Percentiles rank a stretch among this genome's conserved stretches.
Conservation (phyloP, 2,113 vertebrate species). For the Furnarius figulus region DNA sequence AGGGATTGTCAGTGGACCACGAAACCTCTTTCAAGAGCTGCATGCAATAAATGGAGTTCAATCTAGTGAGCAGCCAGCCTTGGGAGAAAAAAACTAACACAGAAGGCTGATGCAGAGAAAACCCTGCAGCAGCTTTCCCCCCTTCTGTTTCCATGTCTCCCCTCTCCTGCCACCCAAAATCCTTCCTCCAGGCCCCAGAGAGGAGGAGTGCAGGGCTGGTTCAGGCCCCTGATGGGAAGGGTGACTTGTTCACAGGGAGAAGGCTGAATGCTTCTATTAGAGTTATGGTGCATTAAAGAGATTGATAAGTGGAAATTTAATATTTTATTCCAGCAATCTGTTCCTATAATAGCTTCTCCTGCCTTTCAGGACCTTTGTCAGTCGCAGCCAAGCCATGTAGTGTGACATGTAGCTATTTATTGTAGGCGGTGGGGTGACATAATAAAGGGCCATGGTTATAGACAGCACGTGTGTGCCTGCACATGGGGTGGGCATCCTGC, state of each 20-base stretch:
- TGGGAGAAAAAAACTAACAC: background rate
- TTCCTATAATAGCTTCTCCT: constrained; percentile 68
- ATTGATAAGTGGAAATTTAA: constrained; percentile 73
- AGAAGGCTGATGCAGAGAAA: background rate
- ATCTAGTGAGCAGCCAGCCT: constrained; percentile 52
- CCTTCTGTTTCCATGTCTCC: background rate
- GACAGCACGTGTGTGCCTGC: background rate
- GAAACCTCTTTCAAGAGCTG: constrained; percentile 30
- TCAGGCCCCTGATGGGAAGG: background rate
- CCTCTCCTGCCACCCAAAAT: background rate
- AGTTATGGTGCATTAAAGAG: constrained; percentile 54
- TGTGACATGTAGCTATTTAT: constrained; percentile 33
- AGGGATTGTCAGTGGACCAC: constrained; percentile 38
- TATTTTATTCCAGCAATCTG: constrained; percentile 73
- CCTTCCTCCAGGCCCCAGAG: background rate
- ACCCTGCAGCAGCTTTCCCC: background rate
- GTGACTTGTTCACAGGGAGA: constrained; percentile 9
- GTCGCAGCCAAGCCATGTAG: constrained; percentile 9
- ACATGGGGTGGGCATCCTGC: background rate
- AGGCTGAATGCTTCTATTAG: constrained; percentile 25
- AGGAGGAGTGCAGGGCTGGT: background rate
- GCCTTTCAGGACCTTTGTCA: constrained; percentile 67
- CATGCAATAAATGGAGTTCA: constrained; percentile 48
- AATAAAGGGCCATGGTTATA: background rate
- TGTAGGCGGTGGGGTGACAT: background rate